Percentiles rank a stretch among this genome's conserved stretches.
These are phyloP conservation scores for Eilema griseolum DNA, from an alignment of 2,888 invertebrate genomes.

Conservation along the genomic window DNA sequence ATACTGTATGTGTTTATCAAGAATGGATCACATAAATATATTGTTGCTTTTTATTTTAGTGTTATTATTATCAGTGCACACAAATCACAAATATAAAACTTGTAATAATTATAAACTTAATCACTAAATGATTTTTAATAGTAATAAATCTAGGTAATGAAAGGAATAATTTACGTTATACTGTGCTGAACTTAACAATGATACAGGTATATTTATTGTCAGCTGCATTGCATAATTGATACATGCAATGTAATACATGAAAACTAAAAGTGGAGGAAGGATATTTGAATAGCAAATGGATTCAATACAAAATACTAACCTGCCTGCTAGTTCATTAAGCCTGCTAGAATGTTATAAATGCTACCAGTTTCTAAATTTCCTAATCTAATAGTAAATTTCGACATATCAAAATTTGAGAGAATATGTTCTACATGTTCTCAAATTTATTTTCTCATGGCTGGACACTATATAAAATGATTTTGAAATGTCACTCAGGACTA, in stretches of 20 bases:
- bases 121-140: slow-evolving; percentile 48
- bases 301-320: slow-evolving; percentile 1
- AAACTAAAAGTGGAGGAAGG: slow-evolving; percentile 9
- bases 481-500: slow-evolving; percentile 20
- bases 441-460: slow-evolving; percentile 10
- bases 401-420: slow-evolving; percentile 20
- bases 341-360: slow-evolving; percentile 26
- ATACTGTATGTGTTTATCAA: slow-evolving; percentile 47
- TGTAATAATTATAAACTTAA: slow-evolving; percentile 55
- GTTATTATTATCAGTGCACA: slow-evolving; percentile 42
- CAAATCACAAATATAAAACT: slow-evolving; percentile 48
- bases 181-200: slow-evolving; percentile 34
- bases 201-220: slow-evolving; percentile 47
- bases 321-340: slow-evolving; percentile 9
- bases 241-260: slow-evolving; percentile 27
- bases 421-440: slow-evolving; percentile 6
- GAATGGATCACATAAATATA: slow-evolving; percentile 38
- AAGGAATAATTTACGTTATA: slow-evolving; percentile 47
- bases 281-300: background rate
- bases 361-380: slow-evolving; percentile 24
- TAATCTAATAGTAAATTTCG: slow-evolving; percentile 31
- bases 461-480: slow-evolving; percentile 10
- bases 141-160: slow-evolving; percentile 48
- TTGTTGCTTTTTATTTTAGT: slow-evolving; percentile 28
- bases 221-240: slow-evolving; percentile 26